These are phyloP conservation scores for Tethya wilhelma DNA, from an alignment of 37 sponge, comb jelly and placozoan species.

Conservation along the genomic window DNA sequence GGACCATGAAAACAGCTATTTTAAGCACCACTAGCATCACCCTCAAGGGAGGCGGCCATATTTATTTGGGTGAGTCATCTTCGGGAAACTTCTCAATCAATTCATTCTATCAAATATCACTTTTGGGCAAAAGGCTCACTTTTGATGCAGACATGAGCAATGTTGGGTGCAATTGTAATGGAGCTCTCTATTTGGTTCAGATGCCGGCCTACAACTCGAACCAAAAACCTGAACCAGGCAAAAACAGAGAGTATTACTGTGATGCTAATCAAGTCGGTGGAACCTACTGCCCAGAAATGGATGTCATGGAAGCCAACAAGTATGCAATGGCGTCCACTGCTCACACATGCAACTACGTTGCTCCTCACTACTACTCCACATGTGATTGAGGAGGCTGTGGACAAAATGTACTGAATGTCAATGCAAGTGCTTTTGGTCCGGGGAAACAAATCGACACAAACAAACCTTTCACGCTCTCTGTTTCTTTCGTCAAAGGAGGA, in stretches of 20 bases:
- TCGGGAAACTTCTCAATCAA: neutral
- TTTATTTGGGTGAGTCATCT: constrained; percentile 14
- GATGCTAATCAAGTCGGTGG: too few relatives aligned
- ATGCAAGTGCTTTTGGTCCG: constrained; percentile 15
- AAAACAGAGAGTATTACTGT: constrained; percentile 13
- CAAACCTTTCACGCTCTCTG: constrained; percentile 27
- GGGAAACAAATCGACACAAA: constrained; percentile 27
- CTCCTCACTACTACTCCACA: too few relatives aligned
- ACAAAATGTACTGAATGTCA: constrained; percentile 6
- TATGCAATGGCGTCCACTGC: too few relatives aligned
- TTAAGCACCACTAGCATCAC: constrained; percentile 14
- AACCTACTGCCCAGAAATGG: too few relatives aligned
- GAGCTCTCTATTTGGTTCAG: too few relatives aligned
- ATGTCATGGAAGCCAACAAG: too few relatives aligned
- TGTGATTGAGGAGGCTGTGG: constrained; percentile 28
- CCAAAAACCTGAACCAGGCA: constrained; percentile 13
- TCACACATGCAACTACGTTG: too few relatives aligned
- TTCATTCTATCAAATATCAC: constrained; percentile 15
- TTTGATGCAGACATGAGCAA: constrained; percentile 14
- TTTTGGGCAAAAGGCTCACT: constrained; percentile 24
- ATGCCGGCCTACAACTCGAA: constrained; percentile 25
- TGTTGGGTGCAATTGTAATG: too few relatives aligned
- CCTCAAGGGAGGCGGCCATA: constrained; percentile 9
- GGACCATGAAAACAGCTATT: neutral
- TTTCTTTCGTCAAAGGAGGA: too few relatives aligned